These are phyloP conservation scores for Pongo abelii DNA, from an alignment of 2,113 vertebrate species.

Conservation along the genomic window DNA sequence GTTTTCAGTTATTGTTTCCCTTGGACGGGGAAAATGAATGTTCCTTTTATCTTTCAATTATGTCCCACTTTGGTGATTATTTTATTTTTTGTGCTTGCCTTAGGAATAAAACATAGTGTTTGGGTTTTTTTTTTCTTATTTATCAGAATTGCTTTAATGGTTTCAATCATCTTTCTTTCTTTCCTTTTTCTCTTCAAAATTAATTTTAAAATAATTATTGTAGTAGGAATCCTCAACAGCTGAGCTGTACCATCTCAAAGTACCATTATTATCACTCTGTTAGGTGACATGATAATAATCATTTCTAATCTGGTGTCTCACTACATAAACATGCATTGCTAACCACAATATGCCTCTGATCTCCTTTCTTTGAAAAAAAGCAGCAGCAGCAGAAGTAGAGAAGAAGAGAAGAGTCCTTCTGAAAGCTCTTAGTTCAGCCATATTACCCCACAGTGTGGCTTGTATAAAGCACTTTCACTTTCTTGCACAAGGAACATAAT, in stretches of 20 bases:
- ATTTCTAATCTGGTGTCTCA: constrained; percentile 47
- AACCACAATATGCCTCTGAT: not conserved
- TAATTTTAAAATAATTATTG: constrained; percentile 80
- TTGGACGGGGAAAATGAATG: not conserved
- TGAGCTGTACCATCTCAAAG: constrained; percentile 24
- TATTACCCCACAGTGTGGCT: not conserved
- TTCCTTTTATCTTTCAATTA: not conserved
- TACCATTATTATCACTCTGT: constrained; percentile 55
- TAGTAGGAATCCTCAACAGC: constrained; percentile 59
- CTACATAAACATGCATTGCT: not conserved
- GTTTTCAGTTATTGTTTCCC: not conserved
- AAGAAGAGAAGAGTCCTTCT: not conserved
- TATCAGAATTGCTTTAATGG: not conserved
- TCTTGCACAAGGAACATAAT: not conserved
- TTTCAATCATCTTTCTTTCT: constrained; percentile 58
- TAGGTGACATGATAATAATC: constrained; percentile 68
- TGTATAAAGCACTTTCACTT: not conserved
- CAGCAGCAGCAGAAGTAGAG: too few relatives aligned
- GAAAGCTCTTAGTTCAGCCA: not conserved
- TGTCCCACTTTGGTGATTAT: not conserved
- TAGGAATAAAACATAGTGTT: constrained; percentile 30
- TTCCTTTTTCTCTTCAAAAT: constrained; percentile 75
- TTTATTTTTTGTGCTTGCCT: not conserved
- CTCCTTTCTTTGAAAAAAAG: not conserved
- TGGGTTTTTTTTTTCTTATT: not conserved